A percentile compares a stretch with the other conserved stretches of the same genome.
Evolutionary conservation across 2,797 vertebrate species (phyloP).

Genomic region (Morelia viridis): DNA sequence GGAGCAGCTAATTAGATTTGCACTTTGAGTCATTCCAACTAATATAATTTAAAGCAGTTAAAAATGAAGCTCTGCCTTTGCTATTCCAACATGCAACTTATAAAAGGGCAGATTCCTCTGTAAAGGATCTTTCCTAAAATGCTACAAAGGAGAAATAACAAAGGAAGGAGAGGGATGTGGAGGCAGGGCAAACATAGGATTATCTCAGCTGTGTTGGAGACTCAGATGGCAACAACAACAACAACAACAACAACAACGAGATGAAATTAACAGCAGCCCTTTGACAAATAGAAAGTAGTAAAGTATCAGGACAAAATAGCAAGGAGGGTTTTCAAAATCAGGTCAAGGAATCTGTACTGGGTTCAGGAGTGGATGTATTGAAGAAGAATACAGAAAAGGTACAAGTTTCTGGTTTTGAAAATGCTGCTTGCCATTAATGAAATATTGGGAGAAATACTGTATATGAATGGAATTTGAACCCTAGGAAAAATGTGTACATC

Average conservation of each 20-base stretch:
- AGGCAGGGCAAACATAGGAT: background rate
- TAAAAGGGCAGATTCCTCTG: background rate
- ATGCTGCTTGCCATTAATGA: background rate
- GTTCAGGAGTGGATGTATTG: background rate
- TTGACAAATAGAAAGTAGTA: background rate
- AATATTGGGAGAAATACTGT: background rate
- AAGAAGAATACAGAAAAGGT: background rate
- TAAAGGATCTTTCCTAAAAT: background rate
- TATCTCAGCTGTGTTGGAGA: background rate
- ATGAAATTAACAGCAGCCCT: background rate
- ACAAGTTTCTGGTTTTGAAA: background rate
- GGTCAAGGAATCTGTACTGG: background rate
- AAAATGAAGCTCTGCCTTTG: background rate
- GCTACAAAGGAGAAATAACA: background rate
- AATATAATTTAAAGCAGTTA: background rate
- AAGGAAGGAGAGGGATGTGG: background rate
- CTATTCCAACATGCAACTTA: background rate
- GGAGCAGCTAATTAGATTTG: background rate
- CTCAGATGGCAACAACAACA: background rate
- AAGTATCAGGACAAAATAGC: background rate
- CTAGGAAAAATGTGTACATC: background rate
- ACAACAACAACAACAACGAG: background rate
- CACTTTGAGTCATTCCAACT: background rate
- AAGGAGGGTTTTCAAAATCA: background rate
- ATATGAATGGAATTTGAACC: background rate